Evolutionary conservation across 2,888 invertebrate genomes (phyloP), one percentile per base, ranked within the genome.

Genomic region (Netelia virgata): DNA sequence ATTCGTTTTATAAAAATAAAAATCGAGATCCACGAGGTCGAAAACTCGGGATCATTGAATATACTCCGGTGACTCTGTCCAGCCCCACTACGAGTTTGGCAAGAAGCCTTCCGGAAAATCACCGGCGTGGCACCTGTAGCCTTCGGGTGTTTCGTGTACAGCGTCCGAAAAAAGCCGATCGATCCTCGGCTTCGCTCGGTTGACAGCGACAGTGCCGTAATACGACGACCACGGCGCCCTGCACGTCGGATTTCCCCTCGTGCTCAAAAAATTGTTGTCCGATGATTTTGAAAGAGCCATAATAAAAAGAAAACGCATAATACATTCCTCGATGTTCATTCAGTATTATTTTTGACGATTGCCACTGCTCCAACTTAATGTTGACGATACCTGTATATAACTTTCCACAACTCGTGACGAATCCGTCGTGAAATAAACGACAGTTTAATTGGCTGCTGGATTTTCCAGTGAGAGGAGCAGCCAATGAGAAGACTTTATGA

Each of bases 181-280:
- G 87, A 88, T 88, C 82, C 84, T 90, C 87, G 86, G 86, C 23
- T 69, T 72, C 80, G 88, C 94, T 94, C 50, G 94, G 87, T 63
- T 74, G 74, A 63, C 79, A 83, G 82, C 78, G 57, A 53, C 76
- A 73, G 72, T 76, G n/a, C 72, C 76, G 81, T 63, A 59, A 14
- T 36, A 8, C 0, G 0, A 41, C 20, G 11, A 2, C 16, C 61
- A 18, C 20, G 23, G 61, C 23, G 20, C 74, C 81, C 61, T 11
- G 47, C 11, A 47, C 47, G 2, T 14, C 14, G 14, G 2, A 47
- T 47, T 47, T 47, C 47, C 47, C 47, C 23, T 11, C 14, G 43
- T 14, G 16, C 43, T 8, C 11, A 5, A 14, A 53, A 53, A 14
- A 53, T 53, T 36, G 36, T 18, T 18, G 18, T 9, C 14, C 36